Evolutionary conservation across 2,797 vertebrate species (phyloP), one percentile per base, ranked within the genome.

Genomic region (Artibeus lituratus): DNA sequence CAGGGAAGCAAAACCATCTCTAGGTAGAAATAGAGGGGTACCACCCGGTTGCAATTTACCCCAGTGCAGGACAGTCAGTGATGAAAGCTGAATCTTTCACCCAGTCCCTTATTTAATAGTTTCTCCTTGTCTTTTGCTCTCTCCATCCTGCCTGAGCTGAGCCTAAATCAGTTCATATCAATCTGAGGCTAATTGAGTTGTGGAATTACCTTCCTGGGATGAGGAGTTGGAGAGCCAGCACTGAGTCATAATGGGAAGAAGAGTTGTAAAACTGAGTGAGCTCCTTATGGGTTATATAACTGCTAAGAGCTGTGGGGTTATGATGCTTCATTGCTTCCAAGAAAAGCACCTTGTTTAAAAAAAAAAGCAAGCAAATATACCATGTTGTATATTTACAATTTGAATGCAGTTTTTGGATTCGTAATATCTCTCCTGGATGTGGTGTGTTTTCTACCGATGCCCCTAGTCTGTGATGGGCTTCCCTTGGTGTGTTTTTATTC

Each of bases 381-480:
- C 94, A 62, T 82, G 77, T 26, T 93, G 93, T 94, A 91, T 91
- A 95, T 96, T 97, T 96, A 97, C 84, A 80, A 95, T 83, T 82
- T 84, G 91, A 96, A 94, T 94, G 29, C 84, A 91, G 0, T 24
- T 10, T 94, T 47, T 93, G 87, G 93, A 85, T 49, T 53, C 11
- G 85, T 94, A 53, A 29, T 42, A 15, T 57, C 96, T 97, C 87
- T 69, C 96, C 97, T 96, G 94, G 97, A 97, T 72, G 24, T 97
- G 96, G 96, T 98, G 95, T 97, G 96, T 98, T 98, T 97, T 96
- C 96, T 91, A 0, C 95, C 97, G 88, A 73, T 92, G 51, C 92
- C 73, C 91, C 86, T 76, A 39, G 18, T 19, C 3, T 24, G 81
- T 26, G 11, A 59, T 32, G 24, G 76, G 57, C 49, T 10, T 76